Conservation (phyloP, 2,888 invertebrate species). For the Venustoraphidia nigricollis region DNA sequence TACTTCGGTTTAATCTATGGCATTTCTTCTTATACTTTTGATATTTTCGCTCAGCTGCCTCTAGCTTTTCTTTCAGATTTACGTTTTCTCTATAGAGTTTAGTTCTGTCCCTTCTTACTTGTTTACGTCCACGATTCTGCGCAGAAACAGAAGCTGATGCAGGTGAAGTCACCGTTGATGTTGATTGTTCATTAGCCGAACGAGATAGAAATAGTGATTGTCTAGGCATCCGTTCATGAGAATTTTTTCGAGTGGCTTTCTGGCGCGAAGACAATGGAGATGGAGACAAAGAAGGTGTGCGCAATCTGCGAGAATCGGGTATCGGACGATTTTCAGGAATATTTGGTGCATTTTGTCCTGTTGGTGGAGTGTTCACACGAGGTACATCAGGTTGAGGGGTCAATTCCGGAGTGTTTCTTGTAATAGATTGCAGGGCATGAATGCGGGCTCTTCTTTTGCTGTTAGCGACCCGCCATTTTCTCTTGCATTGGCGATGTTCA, state of each 20-base stretch:
- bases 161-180: conserved; percentile 6
- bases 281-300: no score
- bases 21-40: no score
- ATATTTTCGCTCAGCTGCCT: no score
- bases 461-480: conserved; percentile 8
- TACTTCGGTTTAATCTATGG: no score
- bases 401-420: conserved; percentile 6
- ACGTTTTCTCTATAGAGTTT: conserved; percentile 7
- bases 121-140: conserved; percentile 6
- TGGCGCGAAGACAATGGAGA: conserved; percentile 7
- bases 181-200: conserved; percentile 6
- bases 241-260: conserved; percentile 3
- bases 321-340: conserved; percentile 4
- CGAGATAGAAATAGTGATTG: background rate
- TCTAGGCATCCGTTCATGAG: background rate
- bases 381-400: conserved; percentile 6
- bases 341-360: background rate
- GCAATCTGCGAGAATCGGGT: conserved; percentile 5
- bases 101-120: conserved; percentile 7
- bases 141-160: conserved; percentile 1
- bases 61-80: conserved; percentile 5
- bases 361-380: background rate
- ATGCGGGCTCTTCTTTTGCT: conserved; percentile 2
- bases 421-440: conserved; percentile 7
- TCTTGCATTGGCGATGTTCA: conserved; percentile 2